Evolutionary conservation across 2,797 vertebrate species (phyloP).

Genomic region (Podargus strigoides): DNA sequence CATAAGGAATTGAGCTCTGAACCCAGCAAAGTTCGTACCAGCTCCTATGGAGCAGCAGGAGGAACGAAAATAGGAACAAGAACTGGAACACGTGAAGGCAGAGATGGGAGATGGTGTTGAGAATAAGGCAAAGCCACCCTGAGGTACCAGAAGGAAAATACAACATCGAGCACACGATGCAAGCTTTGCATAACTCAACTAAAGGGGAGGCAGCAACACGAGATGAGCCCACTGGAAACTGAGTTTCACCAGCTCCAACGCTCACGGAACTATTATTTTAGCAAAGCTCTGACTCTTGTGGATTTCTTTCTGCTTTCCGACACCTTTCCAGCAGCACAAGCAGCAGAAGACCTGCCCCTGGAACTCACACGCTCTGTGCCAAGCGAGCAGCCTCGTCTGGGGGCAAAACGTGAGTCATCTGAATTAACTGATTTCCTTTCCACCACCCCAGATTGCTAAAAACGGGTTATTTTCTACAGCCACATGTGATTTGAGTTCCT

Average conservation of each 20-base stretch:
- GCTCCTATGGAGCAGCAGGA: background rate
- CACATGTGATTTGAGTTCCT: background rate
- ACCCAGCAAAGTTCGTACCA: fast-evolving
- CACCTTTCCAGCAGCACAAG: background rate
- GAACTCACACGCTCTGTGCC: background rate
- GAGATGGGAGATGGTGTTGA: background rate
- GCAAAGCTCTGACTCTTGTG: background rate
- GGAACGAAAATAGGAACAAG: background rate
- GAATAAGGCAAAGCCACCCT: background rate
- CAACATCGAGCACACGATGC: fast-evolving
- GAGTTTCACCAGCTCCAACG: fast-evolving
- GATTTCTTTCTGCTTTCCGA: background rate
- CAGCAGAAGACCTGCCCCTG: background rate
- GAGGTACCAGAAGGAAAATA: background rate
- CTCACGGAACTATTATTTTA: background rate
- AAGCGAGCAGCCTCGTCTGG: background rate
- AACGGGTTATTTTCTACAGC: background rate
- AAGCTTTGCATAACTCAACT: background rate
- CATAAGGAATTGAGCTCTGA: fast-evolving
- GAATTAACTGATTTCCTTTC: background rate
- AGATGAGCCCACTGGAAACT: background rate
- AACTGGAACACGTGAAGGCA: background rate
- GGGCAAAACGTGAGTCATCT: background rate
- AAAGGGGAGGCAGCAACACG: background rate
- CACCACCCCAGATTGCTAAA: background rate